A percentile compares a stretch with the other conserved stretches of the same genome.
Evolutionary conservation across 2,797 vertebrate species (phyloP).

Genomic region (Hirundo rustica): DNA sequence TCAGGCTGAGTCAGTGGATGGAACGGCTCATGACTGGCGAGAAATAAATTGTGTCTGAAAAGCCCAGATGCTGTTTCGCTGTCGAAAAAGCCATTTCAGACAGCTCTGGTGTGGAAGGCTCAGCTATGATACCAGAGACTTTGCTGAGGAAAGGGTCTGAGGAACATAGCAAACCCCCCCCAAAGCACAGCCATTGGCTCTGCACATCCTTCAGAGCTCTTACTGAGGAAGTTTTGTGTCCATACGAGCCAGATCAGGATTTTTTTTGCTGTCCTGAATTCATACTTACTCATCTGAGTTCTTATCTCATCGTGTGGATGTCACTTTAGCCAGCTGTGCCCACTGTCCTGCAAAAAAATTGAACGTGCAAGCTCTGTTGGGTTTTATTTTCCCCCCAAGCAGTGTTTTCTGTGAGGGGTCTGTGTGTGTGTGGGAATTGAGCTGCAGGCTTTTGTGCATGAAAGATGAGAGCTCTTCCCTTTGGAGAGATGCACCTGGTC

Average conservation of each 20-base stretch:
- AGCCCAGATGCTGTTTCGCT: not conserved
- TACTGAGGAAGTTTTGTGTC: not conserved
- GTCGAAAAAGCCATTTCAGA: not conserved
- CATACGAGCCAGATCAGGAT: not conserved
- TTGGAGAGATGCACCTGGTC: not conserved
- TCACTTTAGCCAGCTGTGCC: not conserved
- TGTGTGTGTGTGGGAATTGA: not conserved
- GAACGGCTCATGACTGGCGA: not conserved
- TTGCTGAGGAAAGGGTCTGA: not conserved
- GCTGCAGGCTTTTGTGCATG: not conserved
- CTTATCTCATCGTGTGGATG: not conserved
- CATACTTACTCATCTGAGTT: not conserved
- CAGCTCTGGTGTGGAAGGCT: not conserved
- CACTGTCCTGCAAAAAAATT: not conserved
- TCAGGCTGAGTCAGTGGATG: slow-evolving; percentile 21
- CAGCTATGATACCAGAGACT: not conserved
- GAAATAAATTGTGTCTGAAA: not conserved
- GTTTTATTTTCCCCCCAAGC: rapidly evolving
- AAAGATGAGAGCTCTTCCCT: not conserved
- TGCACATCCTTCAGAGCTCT: not conserved
- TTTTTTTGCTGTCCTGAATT: not conserved
- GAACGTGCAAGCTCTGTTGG: not conserved
- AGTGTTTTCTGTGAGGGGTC: not conserved
- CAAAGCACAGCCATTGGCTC: not conserved
- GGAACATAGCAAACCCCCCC: not conserved